phyloP scores from a whole-genome alignment of 2,888 invertebrate species.

The Brenthis hecate region DNA sequence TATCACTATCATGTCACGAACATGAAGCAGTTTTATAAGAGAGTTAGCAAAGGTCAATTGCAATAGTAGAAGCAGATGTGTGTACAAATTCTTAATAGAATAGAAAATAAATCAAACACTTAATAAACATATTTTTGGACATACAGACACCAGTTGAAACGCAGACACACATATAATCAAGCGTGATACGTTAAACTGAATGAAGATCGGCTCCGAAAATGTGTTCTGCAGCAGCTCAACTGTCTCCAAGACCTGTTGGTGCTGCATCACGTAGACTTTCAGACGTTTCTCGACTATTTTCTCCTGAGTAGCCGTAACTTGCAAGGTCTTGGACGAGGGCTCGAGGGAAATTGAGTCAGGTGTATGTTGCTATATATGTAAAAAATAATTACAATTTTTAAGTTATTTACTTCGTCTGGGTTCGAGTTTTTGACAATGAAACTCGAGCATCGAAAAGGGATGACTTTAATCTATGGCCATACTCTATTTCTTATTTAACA shows the following conservation, averaged over 20 bases:
- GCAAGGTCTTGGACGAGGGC: neutral
- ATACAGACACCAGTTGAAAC: slow-evolving; percentile 73
- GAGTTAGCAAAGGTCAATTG: too few species aligned
- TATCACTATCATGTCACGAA: too few species aligned
- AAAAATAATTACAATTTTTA: neutral
- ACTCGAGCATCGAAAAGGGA: too few species aligned
- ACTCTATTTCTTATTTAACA: too few species aligned
- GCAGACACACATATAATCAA: slow-evolving; percentile 81
- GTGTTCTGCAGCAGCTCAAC: slow-evolving; percentile 60
- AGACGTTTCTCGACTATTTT: neutral
- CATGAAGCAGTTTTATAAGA: too few species aligned
- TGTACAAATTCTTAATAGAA: too few species aligned
- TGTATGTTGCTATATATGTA: neutral
- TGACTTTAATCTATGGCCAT: too few species aligned
- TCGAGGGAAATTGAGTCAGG: neutral
- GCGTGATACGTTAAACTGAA: slow-evolving; percentile 77
- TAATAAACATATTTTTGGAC: slow-evolving; percentile 32
- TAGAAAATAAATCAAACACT: too few species aligned
- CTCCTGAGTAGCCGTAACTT: neutral
- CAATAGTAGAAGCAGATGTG: too few species aligned
- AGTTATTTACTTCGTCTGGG: neutral
- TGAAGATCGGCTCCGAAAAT: slow-evolving; percentile 72
- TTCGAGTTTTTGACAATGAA: too few species aligned
- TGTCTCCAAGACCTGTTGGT: slow-evolving; percentile 59
- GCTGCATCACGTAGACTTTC: slow-evolving; percentile 46